Evolutionary conservation across 2,113 vertebrate species (phyloP).

Genomic region (Prunella fulvescens): DNA sequence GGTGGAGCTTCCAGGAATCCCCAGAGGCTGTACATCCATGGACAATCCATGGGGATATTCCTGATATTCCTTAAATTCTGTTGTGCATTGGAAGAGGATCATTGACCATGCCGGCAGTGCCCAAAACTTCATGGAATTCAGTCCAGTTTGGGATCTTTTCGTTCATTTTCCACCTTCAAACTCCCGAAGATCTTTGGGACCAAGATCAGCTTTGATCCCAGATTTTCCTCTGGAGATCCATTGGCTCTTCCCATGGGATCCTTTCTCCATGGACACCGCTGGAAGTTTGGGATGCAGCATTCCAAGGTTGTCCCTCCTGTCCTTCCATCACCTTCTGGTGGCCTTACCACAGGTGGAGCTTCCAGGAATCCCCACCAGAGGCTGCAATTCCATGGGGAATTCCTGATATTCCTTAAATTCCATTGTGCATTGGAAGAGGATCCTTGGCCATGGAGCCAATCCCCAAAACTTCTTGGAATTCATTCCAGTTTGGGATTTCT

Average conservation of each 20-base stretch:
- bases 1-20: background rate
- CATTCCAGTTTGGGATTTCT: background rate
- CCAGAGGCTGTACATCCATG: background rate
- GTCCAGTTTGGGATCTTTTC: rapidly evolving
- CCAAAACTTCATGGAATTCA: background rate
- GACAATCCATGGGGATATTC: background rate
- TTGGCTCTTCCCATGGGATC: background rate
- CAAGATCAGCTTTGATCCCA: background rate
- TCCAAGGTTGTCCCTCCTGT: background rate
- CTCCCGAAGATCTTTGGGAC: background rate
- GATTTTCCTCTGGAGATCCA: background rate
- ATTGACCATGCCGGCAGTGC: rapidly evolving
- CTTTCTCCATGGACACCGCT: background rate
- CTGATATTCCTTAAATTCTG: background rate
- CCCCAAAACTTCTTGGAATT: background rate
- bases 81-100: background rate
- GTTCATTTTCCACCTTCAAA: background rate
- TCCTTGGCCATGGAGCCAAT: background rate
- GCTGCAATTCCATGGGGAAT: background rate
- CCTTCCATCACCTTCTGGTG: background rate
- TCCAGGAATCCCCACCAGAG: background rate
- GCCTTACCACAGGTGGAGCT: background rate
- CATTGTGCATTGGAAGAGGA: background rate
- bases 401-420: background rate
- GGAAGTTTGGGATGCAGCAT: background rate